Base-by-base conservation (phyloP, 2,888 invertebrate genomes). In the Ophioninae sp. region DNA sequence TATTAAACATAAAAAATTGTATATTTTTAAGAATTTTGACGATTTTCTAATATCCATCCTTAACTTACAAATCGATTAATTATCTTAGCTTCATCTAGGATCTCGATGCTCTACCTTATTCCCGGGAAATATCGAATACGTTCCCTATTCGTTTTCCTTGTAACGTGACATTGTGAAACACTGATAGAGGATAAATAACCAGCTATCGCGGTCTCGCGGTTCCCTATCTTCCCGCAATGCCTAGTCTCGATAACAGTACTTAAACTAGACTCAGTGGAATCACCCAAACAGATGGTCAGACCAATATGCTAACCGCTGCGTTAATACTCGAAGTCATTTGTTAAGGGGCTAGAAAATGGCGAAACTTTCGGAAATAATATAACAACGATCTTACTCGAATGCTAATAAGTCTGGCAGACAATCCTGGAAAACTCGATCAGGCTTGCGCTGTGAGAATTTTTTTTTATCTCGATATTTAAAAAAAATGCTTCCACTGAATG, bases 181-280 rank as follows among this genome's bases (percentile, higher is more conserved):
- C 85, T 83, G 81, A 82, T 70, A 69, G 62, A 73, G 68, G 79
- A 65, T 41, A 50, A 76, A 84, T 79, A 81, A 76, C 85, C 85
- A 85, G 85, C 84, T 88, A 85, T 85, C 82, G 84, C 78, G 77
- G 84, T 85, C 75, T 80, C 78, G 57, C 59, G 72, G 69, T 79
- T 70, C 85, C 41, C 68, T 17, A 74, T 75, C 77, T 0, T 13
- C 68, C 74, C 74, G 85, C 83, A 79, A 83, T 86, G 86, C 81
- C 86, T 85, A 86, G 85, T 80, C 57, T 86, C 85, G 88, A 89
- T 89, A 89, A 89, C 87, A 86, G 83, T 87, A 88, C 88, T 89
- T 88, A 87, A 88, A 87, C 88, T 86, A 85, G 85, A 86, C 85
- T 86, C 85, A 85, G 74, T 81, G 81, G 68, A 84, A 81, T 74